phyloP scores from a whole-genome alignment of 2,797 vertebrate genomes.

The Euthynnus affinis region DNA sequence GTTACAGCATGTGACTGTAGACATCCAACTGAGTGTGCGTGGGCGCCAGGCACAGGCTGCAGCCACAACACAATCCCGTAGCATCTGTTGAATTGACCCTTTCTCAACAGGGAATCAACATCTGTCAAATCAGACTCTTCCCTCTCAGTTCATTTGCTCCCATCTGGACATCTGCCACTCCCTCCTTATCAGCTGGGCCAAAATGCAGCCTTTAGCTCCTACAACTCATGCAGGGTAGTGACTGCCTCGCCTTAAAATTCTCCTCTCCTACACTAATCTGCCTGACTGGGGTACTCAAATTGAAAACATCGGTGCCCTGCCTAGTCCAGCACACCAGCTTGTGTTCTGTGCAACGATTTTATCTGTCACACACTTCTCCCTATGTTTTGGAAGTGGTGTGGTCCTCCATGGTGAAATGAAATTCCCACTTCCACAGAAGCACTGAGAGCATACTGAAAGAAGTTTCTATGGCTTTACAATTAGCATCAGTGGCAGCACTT shows the following conservation, averaged over 20 bases:
- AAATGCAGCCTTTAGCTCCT: conserved; percentile 52
- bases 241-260: conserved; percentile 31
- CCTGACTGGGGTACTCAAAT: conserved; percentile 41
- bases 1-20: conserved; percentile 7
- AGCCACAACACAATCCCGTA: conserved; percentile 22
- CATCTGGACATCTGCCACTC: conserved; percentile 55
- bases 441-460: not conserved
- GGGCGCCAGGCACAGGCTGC: not conserved
- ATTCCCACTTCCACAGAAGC: not conserved
- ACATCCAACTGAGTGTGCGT: not conserved
- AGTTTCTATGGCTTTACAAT: conserved; percentile 22
- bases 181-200: conserved; percentile 40
- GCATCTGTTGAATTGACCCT: conserved; percentile 32
- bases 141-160: conserved; percentile 57
- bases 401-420: not conserved
- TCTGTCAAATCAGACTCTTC: conserved; percentile 44
- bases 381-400: conserved; percentile 18
- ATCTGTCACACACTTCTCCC: conserved; percentile 34
- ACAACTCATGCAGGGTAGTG: conserved; percentile 32
- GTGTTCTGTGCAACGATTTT: conserved; percentile 26
- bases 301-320: not conserved
- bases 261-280: conserved; percentile 55
- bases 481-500: conserved; percentile 12
- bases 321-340: conserved; percentile 19
- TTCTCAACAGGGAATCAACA: conserved; percentile 44